Base-by-base conservation (phyloP, 2,888 invertebrate species). In the Escarpia spicata region DNA sequence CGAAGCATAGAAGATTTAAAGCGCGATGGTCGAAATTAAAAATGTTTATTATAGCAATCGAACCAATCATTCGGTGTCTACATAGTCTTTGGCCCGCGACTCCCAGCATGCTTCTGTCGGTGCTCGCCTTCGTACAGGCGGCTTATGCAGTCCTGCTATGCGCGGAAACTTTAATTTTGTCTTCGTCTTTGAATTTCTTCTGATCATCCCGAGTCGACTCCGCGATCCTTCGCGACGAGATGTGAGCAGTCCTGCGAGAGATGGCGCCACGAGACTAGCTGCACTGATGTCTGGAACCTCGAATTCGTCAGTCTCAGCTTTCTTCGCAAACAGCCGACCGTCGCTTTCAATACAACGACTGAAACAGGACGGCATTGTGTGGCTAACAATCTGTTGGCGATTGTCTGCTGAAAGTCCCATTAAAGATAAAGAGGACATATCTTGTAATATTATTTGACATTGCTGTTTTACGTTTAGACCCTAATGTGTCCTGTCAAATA, bases 101-200 rank as follows among this genome's bases (percentile, higher is more conserved):
- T 75, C 19, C 75, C 75, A 75, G 26, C 75, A 75, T 6, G 75
- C 75, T n/a, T 75, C 75, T 26, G 75, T 75, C 75, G 75, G 75
- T 26, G n/a, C 75, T n/a, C 75, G 26, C 75, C 75, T 15, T 75
- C 75, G 75, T 6, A 26, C 12, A 12, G 52, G 12, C 52, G 52
- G 19, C 6, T 75, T 75, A 75, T 75, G 75, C 26, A 75, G 26
- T 75, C 75, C 75, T 26, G 26, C 75, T n/a, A 75, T 19, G 26
- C 26, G 75, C 75, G 75, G 75, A 75, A 75, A 75, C 26, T 75
- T 75, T 75, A 75, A 26, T 75, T 75, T 75, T 75, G 75, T 6
- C 75, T 75, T 75, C 75, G 75, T 75, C 75, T 75, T 75, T 75
- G 75, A 75, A 19, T n/a, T 75, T 75, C 75, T 75, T 75, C 75